Evolutionary conservation across 2,888 invertebrate genomes (phyloP).

Genomic region (Melieria crassipennis): DNA sequence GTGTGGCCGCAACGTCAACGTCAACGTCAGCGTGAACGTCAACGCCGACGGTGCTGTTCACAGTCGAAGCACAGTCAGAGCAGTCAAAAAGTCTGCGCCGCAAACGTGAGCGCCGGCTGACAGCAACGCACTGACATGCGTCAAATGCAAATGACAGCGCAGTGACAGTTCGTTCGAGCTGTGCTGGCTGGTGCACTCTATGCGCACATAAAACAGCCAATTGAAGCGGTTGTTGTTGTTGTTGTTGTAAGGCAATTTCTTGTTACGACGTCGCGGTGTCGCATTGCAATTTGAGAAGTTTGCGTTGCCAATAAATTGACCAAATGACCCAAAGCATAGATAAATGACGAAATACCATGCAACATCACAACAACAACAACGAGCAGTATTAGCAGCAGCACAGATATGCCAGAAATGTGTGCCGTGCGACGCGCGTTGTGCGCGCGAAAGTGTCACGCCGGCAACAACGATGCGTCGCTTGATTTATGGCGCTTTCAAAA

Average conservation of each 20-base stretch:
- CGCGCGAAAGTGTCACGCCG: constrained; percentile 23
- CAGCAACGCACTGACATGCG: neutral
- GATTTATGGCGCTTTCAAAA: constrained; percentile 48
- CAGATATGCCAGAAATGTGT: too few relatives aligned
- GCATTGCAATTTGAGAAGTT: neutral
- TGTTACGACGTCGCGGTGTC: neutral
- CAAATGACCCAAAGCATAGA: constrained; percentile 27
- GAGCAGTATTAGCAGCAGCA: too few relatives aligned
- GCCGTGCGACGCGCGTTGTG: too few relatives aligned
- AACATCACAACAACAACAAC: constrained; percentile 26
- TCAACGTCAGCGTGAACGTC: neutral
- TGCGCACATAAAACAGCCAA: too few relatives aligned
- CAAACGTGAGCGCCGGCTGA: too few relatives aligned
- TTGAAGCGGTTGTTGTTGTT: too few relatives aligned
- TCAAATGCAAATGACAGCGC: constrained; percentile 11
- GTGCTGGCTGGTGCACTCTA: neutral
- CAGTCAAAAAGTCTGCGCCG: too few relatives aligned
- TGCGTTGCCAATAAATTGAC: constrained; percentile 10
- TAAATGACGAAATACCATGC: constrained; percentile 17
- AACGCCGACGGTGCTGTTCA: too few relatives aligned
- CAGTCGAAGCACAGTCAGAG: too few relatives aligned
- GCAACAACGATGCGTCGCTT: constrained; percentile 30
- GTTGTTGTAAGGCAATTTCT: too few relatives aligned
- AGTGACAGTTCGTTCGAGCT: neutral
- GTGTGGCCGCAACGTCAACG: neutral